Evolutionary conservation across 2,113 vertebrate species (phyloP).

Genomic region (Trinectes maculatus): DNA sequence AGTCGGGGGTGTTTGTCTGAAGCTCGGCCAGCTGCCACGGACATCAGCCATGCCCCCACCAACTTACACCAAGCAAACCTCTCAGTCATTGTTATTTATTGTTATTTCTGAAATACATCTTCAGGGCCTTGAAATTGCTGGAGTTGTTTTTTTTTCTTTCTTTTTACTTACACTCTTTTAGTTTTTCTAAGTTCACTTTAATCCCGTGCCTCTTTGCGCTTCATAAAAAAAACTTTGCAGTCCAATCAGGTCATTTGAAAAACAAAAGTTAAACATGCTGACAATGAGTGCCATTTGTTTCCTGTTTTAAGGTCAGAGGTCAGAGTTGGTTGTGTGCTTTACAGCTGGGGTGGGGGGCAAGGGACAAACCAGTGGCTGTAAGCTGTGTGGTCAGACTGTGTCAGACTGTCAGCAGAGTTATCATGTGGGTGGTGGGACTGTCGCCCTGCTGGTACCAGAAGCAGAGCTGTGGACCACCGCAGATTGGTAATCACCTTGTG

Average conservation of each 20-base stretch:
- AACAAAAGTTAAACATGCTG: conserved; percentile 37
- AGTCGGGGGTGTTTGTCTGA: conserved; percentile 32
- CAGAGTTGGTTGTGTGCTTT: conserved; percentile 52
- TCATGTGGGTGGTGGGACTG: conserved; percentile 59
- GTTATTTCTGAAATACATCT: too few relatives aligned
- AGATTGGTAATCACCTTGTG: conserved; percentile 68
- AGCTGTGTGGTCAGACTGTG: conserved; percentile 41
- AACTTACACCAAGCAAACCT: background rate
- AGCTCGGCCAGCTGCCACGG: conserved; percentile 22
- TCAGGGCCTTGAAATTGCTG: background rate
- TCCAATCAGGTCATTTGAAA: conserved; percentile 2
- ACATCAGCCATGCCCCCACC: background rate
- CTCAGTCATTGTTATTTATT: too few relatives aligned
- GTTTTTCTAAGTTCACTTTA: background rate
- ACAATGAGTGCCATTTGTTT: conserved; percentile 59
- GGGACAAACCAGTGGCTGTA: conserved; percentile 33
- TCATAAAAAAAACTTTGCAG: background rate
- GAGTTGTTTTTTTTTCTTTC: background rate
- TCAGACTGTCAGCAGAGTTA: conserved; percentile 59
- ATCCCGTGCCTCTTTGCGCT: too few relatives aligned
- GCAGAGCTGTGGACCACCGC: conserved; percentile 56
- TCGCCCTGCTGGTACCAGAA: conserved; percentile 50
- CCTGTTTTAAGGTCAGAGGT: conserved; percentile 63
- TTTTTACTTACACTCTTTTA: background rate
- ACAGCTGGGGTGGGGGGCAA: conserved; percentile 28